Conservation (phyloP, 2,888 invertebrate genomes). For the Microchrysa polita region DNA sequence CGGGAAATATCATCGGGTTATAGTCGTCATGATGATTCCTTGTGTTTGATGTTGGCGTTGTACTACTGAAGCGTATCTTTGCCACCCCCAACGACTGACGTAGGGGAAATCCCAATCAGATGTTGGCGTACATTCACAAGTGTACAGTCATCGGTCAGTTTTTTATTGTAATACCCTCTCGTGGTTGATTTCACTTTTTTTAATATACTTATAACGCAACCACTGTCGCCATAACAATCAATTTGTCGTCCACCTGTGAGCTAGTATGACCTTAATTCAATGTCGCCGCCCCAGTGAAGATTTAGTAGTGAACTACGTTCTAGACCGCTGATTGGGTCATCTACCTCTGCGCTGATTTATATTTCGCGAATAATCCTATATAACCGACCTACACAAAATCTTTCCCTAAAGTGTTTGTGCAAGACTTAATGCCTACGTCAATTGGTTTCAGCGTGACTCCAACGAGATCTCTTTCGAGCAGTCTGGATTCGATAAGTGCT, state of each 20-base stretch:
- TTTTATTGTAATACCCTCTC: conserved; percentile 17
- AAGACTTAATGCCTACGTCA: conserved; percentile 21
- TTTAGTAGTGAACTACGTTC: not conserved
- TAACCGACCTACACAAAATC: not conserved
- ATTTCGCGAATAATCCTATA: not conserved
- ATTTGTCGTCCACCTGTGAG: not conserved
- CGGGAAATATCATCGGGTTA: conserved; percentile 27
- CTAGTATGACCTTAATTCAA: conserved; percentile 35
- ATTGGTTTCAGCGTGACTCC: conserved; percentile 59
- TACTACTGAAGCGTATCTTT: not conserved
- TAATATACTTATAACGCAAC: conserved; percentile 8
- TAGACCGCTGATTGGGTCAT: not conserved
- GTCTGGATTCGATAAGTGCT: conserved; percentile 54
- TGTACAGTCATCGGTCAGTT: conserved; percentile 16
- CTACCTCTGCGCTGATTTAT: not conserved
- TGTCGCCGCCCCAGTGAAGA: conserved; percentile 17
- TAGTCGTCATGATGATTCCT: not conserved
- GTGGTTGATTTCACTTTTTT: conserved; percentile 2
- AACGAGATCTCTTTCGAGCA: conserved; percentile 52
- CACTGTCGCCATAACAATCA: not conserved
- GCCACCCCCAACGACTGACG: conserved; percentile 10
- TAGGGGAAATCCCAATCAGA: conserved; percentile 38
- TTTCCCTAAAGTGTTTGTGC: not conserved
- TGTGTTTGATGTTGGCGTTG: not conserved
- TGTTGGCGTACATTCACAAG: conserved; percentile 29